Evolutionary conservation across 2,797 vertebrate genomes (phyloP).

Genomic region (Mareca strepera): DNA sequence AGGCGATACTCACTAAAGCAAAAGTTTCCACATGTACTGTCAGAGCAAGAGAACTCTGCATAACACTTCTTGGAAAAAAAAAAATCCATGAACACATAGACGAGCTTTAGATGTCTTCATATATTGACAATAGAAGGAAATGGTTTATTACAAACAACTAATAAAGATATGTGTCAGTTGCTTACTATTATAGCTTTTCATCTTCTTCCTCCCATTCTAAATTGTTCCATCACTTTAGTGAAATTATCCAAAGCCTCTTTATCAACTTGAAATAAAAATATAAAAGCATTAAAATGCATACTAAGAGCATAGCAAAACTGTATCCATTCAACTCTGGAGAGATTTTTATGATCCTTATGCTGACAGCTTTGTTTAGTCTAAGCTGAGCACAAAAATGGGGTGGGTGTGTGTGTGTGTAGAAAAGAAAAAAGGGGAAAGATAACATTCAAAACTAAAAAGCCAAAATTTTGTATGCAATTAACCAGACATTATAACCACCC

Average conservation of each 20-base stretch:
- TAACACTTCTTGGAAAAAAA: neutral
- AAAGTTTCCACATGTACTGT: neutral
- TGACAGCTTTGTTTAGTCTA: neutral
- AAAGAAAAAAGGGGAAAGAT: neutral
- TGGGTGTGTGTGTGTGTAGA: neutral
- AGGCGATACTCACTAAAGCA: neutral
- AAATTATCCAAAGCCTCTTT: neutral
- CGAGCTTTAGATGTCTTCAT: neutral
- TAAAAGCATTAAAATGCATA: neutral
- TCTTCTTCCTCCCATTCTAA: neutral
- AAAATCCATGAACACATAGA: neutral
- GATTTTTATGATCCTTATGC: neutral
- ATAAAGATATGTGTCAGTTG: neutral
- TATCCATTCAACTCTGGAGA: neutral
- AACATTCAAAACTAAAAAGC: neutral
- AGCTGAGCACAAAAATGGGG: neutral
- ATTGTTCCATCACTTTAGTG: neutral
- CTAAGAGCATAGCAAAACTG: neutral
- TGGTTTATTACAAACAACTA: neutral
- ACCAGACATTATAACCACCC: neutral
- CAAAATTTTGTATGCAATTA: neutral
- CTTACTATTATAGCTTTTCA: neutral
- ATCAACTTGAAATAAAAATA: conserved; percentile 1
- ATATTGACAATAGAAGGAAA: neutral
- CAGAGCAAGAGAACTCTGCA: neutral